Base-by-base conservation (phyloP, 2,797 vertebrate species). In the Pipistrellus pygmaeus region DNA sequence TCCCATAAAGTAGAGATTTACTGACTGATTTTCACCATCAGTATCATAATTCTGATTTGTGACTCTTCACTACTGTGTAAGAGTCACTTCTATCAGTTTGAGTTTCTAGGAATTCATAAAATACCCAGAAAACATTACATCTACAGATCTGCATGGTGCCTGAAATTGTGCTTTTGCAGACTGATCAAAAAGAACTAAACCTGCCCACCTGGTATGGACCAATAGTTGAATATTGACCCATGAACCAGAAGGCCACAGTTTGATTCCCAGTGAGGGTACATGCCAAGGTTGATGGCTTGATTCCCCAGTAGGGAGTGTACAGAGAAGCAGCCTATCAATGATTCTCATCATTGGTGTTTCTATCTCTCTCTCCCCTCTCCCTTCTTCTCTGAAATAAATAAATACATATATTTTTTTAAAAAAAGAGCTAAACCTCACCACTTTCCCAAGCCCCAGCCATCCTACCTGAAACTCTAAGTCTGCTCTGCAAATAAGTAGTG, bases 1-100 rank as follows among this genome's bases (percentile, higher is more conserved):
- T 84, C 83, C 88, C 77, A 53, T 80, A 92, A 93, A 73, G 77
- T 95, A 89, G 81, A 95, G 88, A 92, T 72, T 92, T 91, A 77
- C 68, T 86, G 46, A 80, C 41, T 95, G 91, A 94, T 95, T 96
- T 95, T 96, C 32, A 92, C 35, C 38, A 90, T 77, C 48, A 90
- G 69, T 41, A 48, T 92, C 81, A 32, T 82, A 84, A 89, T 46
- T 81, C 83, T 90, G 64, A 78, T 82, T 96, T 97, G 81, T 93
- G 91, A 96, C 73, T 89, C 35, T 81, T 62, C 41, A 62, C 38
- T 82, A 46, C 30, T 80, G 48, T 38, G 60, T 60, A 80, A 82
- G 46, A 72, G 69, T 90, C 81, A 92, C 55, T 94, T 90, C 44
- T 80, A 38, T 62, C 35, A 60, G 53, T 92, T 75, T 84, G 60